These are phyloP conservation scores for Drosophila yakuba DNA, from an alignment of 1,140 invertebrate genomes.

Conservation along the genomic window DNA sequence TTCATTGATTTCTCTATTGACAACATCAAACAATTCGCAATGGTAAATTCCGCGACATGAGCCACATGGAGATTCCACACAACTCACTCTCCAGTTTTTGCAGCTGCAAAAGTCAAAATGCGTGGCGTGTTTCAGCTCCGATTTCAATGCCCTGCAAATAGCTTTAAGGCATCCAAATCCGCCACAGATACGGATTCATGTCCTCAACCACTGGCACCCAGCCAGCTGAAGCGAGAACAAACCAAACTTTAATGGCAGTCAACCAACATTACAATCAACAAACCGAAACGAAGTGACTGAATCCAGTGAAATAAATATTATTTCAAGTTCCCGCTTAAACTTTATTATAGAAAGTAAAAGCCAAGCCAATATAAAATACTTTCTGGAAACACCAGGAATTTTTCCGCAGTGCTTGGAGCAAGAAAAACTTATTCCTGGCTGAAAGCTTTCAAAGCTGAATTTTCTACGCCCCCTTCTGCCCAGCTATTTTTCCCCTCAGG, in stretches of 20 bases:
- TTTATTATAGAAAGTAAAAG: too few relatives aligned
- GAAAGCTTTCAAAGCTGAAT: conserved; percentile 69
- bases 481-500: background rate
- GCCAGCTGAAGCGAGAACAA: conserved; percentile 28
- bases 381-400: background rate
- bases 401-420: conserved; percentile 14
- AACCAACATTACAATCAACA: conserved; percentile 58
- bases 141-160: conserved; percentile 72
- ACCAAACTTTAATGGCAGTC: conserved; percentile 65
- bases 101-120: conserved; percentile 73
- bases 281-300: conserved; percentile 57
- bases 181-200: conserved; percentile 40
- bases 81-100: conserved; percentile 20
- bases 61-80: background rate
- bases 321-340: too few relatives aligned
- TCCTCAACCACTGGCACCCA: background rate
- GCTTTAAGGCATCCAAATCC: conserved; percentile 73
- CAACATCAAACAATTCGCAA: conserved; percentile 19
- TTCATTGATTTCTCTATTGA: background rate
- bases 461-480: conserved; percentile 36
- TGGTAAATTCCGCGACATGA: conserved; percentile 32
- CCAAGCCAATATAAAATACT: too few relatives aligned
- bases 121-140: conserved; percentile 56
- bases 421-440: conserved; percentile 59
- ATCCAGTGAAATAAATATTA: background rate